Conservation (phyloP, 2,113 vertebrate genomes). For the Oncorhynchus gorbuscha region DNA sequence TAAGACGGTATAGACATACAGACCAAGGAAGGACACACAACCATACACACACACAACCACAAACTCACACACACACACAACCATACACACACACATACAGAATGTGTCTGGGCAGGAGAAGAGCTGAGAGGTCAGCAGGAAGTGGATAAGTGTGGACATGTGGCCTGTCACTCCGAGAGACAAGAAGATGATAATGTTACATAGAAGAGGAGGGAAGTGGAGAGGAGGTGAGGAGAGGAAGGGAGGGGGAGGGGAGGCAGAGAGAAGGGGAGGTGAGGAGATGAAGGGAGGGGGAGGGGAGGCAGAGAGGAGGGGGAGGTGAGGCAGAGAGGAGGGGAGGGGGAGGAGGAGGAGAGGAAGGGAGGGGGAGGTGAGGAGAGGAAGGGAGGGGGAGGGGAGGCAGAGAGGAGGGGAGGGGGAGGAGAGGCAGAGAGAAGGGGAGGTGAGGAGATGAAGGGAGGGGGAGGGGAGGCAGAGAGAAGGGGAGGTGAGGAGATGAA, state of each 20-base stretch:
- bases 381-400: rapidly evolving
- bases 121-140: slow-evolving; percentile 63
- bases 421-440: neutral
- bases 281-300: neutral
- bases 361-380: rapidly evolving
- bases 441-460: neutral
- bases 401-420: neutral
- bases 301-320: neutral
- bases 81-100: no score
- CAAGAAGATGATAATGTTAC: neutral
- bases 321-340: neutral
- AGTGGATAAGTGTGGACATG: slow-evolving; percentile 56
- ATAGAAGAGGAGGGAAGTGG: neutral
- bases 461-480: slow-evolving; percentile 10
- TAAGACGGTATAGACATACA: no score
- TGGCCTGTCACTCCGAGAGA: slow-evolving; percentile 58
- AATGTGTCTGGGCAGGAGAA: slow-evolving; percentile 6
- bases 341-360: no score
- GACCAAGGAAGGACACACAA: no score
- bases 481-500: neutral
- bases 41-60: no score
- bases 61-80: no score
- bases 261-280: neutral
- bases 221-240: neutral
- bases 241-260: no score